Evolutionary conservation across 2,888 invertebrate species (phyloP).

Genomic region (Serripes groenlandicus): DNA sequence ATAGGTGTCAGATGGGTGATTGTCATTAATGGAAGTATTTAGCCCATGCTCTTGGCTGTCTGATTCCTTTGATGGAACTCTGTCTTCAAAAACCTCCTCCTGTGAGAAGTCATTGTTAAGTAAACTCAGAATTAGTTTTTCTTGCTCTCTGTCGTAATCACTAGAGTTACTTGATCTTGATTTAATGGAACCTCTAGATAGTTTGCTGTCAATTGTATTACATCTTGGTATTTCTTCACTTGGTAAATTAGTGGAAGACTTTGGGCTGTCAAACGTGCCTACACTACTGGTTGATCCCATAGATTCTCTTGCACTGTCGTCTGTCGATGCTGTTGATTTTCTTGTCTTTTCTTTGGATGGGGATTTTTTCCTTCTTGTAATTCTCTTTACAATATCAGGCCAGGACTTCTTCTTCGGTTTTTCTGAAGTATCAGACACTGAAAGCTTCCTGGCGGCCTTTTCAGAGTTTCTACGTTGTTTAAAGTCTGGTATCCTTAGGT

Average conservation of each 20-base stretch:
- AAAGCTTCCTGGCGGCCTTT: conserved; percentile 32
- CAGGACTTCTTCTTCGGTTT: conserved; percentile 31
- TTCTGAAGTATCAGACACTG: background rate
- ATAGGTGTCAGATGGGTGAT: background rate
- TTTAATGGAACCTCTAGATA: background rate
- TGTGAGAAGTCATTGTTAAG: conserved; percentile 44
- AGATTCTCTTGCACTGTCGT: conserved; percentile 13
- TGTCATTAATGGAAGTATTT: background rate
- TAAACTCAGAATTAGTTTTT: conserved; percentile 55
- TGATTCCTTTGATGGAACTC: background rate
- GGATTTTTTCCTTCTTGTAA: conserved; percentile 14
- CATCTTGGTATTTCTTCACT: background rate
- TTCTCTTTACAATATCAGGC: conserved; percentile 15
- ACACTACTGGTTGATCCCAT: conserved; percentile 5
- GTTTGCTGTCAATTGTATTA: conserved; percentile 16
- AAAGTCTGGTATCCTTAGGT: conserved; percentile 42
- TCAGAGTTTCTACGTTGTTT: conserved; percentile 49
- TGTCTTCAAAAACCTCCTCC: conserved; percentile 9
- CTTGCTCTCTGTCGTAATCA: conserved; percentile 37
- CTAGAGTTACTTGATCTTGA: conserved; percentile 14
- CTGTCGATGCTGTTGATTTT: conserved; percentile 13
- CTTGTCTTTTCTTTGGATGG: background rate
- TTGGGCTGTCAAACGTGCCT: conserved; percentile 17
- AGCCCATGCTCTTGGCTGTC: background rate
- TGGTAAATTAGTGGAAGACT: background rate